Evolutionary conservation across 2,888 invertebrate species (phyloP).

Genomic region (Polia nebulosa): DNA sequence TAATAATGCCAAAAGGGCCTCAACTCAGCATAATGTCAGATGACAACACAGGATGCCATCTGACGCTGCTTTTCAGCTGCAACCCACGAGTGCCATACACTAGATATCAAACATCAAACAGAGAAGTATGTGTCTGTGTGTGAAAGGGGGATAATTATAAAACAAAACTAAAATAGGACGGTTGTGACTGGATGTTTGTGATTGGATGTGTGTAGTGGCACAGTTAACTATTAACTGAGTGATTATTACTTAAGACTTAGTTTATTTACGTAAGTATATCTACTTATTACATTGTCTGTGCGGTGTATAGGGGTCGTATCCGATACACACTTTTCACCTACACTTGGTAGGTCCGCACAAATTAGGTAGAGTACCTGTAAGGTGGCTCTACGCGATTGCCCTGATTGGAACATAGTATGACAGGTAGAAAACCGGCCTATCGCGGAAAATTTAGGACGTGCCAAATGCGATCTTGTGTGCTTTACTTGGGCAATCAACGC

Average conservation of each 20-base stretch:
- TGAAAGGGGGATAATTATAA: no score
- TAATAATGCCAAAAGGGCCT: no score
- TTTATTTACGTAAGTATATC: neutral
- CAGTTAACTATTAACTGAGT: constrained; percentile 19
- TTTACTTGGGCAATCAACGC: neutral
- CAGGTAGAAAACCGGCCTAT: neutral
- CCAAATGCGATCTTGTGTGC: neutral
- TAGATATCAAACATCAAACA: no score
- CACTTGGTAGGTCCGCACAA: neutral
- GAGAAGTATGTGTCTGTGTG: no score
- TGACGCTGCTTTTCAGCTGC: no score
- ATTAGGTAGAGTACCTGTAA: neutral
- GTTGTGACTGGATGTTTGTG: no score
- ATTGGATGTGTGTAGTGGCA: no score
- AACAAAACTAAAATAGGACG: no score
- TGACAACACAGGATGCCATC: no score
- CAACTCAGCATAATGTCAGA: no score
- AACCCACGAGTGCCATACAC: no score
- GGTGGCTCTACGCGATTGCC: neutral
- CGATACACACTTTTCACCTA: neutral
- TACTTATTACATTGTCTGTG: neutral
- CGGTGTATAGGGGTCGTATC: neutral
- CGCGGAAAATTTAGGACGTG: neutral
- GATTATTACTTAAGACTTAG: neutral
- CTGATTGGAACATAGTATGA: neutral